A percentile compares a stretch with the other conserved stretches of the same genome.
These are phyloP conservation scores for Aphelenchoides avenae DNA, from an alignment of 1,140 invertebrate species.

Conservation along the genomic window DNA sequence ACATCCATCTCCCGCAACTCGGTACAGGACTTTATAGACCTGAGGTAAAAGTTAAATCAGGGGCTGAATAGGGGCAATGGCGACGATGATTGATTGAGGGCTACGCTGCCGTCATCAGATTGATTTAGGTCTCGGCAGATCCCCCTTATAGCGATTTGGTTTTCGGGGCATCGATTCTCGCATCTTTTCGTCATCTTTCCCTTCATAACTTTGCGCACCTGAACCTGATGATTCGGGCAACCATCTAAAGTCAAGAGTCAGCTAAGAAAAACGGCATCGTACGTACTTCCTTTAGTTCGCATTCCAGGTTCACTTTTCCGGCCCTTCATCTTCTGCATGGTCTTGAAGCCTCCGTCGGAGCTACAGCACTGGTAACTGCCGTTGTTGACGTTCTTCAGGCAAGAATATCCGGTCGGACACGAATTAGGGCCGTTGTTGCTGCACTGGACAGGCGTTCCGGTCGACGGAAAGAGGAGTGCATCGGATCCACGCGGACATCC, in stretches of 20 bases:
- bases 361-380: slow-evolving; percentile 50
- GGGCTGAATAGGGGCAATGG: not conserved
- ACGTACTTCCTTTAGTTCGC: slow-evolving; percentile 21
- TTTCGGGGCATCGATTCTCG: slow-evolving; percentile 46
- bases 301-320: slow-evolving; percentile 1
- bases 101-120: slow-evolving; percentile 3
- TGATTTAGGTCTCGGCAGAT: slow-evolving; percentile 45
- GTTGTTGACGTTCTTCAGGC: slow-evolving; percentile 33
- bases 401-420: slow-evolving; percentile 47
- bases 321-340: slow-evolving; percentile 1
- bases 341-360: slow-evolving; percentile 5
- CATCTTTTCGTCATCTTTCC: slow-evolving; percentile 53
- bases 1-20: not conserved
- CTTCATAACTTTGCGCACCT: slow-evolving; percentile 50
- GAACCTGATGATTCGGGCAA: slow-evolving; percentile 48
- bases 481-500: slow-evolving; percentile 50
- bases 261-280: not conserved
- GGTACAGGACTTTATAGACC: not conserved
- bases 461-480: slow-evolving; percentile 55
- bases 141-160: slow-evolving; percentile 52
- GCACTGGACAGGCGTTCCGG: slow-evolving; percentile 54
- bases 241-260: slow-evolving; percentile 30
- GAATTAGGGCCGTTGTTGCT: slow-evolving; percentile 35
- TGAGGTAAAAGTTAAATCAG: not conserved
- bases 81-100: slow-evolving; percentile 9